Percentiles rank a stretch among this genome's conserved stretches.
phyloP scores from a whole-genome alignment of 2,888 invertebrate genomes.

The Neoitamus cyanurus region DNA sequence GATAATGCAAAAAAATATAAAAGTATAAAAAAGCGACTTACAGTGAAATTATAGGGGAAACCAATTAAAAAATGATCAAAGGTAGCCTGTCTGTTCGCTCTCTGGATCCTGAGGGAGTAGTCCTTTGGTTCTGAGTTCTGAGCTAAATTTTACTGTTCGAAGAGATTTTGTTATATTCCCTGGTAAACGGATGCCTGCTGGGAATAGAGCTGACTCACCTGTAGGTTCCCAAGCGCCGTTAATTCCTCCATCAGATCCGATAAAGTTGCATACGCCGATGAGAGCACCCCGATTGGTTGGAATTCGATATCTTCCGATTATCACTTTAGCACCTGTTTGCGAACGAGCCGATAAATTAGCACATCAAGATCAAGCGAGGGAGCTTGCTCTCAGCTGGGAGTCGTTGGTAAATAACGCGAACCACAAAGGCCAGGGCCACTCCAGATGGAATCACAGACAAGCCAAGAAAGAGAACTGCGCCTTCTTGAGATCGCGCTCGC shows the following conservation, averaged over 20 bases:
- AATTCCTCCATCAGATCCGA: slow-evolving; percentile 58
- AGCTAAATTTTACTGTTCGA: background rate
- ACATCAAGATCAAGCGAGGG: background rate
- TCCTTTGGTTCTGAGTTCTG: background rate
- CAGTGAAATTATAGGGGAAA: slow-evolving; percentile 14
- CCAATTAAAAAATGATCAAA: background rate
- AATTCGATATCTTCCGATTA: background rate
- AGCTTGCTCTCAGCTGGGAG: background rate
- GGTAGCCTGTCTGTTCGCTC: background rate
- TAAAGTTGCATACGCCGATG: background rate
- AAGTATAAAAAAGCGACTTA: slow-evolving; percentile 6
- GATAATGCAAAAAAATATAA: background rate
- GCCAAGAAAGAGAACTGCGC: background rate
- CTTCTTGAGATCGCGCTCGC: background rate
- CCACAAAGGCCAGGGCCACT: background rate
- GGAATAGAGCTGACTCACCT: slow-evolving; percentile 48
- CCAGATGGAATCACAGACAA: background rate
- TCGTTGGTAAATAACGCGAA: background rate
- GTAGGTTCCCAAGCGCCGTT: slow-evolving; percentile 59
- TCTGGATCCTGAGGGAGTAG: background rate
- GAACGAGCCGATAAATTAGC: background rate
- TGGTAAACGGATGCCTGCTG: background rate
- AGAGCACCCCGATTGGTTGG: background rate
- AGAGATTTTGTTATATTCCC: background rate
- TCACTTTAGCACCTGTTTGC: background rate